Conservation (phyloP, 1,140 invertebrate species). For the Brachionus manjavacas region DNA sequence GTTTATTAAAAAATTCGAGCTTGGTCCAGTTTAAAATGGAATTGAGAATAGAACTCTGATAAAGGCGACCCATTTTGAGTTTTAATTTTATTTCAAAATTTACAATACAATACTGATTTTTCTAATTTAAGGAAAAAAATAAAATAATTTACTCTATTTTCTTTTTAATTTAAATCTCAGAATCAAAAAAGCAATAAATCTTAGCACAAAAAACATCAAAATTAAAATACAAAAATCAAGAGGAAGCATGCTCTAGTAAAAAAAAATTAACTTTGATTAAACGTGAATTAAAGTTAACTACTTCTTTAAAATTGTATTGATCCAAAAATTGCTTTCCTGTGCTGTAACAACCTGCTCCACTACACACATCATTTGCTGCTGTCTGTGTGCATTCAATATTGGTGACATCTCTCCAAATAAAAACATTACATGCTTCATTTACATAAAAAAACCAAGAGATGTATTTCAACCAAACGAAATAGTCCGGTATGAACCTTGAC, state of each 20-base stretch:
- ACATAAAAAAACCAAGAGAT: constrained; percentile 91
- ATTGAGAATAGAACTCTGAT: too few relatives aligned
- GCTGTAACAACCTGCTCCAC: not conserved
- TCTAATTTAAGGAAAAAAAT: too few relatives aligned
- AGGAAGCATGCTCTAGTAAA: not conserved
- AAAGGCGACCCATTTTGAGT: too few relatives aligned
- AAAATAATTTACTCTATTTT: not conserved
- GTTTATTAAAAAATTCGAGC: too few relatives aligned
- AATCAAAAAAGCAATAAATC: not conserved
- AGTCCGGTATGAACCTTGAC: constrained; percentile 64
- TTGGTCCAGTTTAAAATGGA: too few relatives aligned
- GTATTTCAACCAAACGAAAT: constrained; percentile 83
- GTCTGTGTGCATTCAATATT: constrained; percentile 46
- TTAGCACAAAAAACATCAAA: not conserved
- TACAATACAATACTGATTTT: too few relatives aligned
- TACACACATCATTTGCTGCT: not conserved
- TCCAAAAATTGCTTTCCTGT: not conserved
- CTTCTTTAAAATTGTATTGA: not conserved
- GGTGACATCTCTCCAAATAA: constrained; percentile 72
- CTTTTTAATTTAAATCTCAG: not conserved
- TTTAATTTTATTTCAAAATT: too few relatives aligned
- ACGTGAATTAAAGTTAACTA: not conserved
- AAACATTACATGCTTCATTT: constrained; percentile 84
- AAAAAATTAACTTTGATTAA: not conserved
- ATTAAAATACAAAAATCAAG: not conserved